These are phyloP conservation scores for Pipistrellus pipistrellus DNA, from an alignment of 2,797 vertebrate genomes.

Conservation along the genomic window DNA sequence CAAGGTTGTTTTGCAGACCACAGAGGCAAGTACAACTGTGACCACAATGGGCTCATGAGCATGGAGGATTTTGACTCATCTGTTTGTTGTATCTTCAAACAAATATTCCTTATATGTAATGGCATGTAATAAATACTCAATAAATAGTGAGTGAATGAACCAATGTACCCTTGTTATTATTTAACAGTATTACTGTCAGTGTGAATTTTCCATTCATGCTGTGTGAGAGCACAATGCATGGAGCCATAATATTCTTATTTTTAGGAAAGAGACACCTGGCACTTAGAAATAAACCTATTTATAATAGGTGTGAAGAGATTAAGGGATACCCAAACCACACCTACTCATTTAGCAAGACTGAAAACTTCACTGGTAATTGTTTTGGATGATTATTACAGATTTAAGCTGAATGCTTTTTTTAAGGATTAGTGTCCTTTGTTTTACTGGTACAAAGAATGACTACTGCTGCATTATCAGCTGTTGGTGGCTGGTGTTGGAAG, in stretches of 20 bases:
- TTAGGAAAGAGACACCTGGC: conserved; percentile 25
- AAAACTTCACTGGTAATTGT: conserved; percentile 48
- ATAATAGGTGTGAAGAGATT: conserved; percentile 48
- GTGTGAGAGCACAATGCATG: not conserved
- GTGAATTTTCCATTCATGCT: not conserved
- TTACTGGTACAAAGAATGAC: conserved; percentile 66
- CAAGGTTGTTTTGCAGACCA: not conserved
- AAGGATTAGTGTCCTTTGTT: conserved; percentile 60
- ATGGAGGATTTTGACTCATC: not conserved
- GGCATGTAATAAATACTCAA: not conserved
- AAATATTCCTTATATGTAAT: not conserved
- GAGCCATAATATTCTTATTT: not conserved
- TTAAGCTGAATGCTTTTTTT: conserved; percentile 75
- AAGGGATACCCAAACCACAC: conserved; percentile 36
- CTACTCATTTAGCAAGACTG: conserved; percentile 45
- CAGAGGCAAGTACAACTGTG: not conserved
- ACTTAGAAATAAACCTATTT: conserved; percentile 56
- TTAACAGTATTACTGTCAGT: not conserved
- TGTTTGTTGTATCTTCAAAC: not conserved
- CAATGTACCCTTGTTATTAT: not conserved
- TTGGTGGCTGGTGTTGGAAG: conserved; percentile 13
- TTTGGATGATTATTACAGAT: conserved; percentile 40
- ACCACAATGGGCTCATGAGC: not conserved
- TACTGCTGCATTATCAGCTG: conserved; percentile 64
- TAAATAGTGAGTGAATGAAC: not conserved